Conservation (phyloP, 1,140 invertebrate genomes). For the Pachypsylla venusta region DNA sequence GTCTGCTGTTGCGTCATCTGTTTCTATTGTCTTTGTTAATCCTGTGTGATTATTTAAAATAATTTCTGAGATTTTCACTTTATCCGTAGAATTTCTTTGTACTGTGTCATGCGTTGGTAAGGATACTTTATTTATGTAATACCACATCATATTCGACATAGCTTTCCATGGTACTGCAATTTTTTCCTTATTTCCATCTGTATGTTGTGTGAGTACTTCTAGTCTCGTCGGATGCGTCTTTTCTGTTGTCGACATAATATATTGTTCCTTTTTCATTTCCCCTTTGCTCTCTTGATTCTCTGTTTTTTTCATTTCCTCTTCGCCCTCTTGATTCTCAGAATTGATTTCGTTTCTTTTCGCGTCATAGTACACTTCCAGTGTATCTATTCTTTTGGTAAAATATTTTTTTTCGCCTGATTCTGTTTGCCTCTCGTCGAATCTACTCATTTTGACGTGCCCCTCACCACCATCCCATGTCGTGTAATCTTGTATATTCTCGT, state of each 20-base stretch:
- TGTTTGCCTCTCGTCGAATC: background rate
- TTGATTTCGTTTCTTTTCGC: background rate
- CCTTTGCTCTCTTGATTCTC: no score
- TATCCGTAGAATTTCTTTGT: no score
- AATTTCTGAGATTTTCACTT: no score
- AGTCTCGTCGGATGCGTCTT: background rate
- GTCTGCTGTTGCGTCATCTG: no score
- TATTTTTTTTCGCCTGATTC: background rate
- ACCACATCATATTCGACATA: background rate
- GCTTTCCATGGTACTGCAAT: background rate
- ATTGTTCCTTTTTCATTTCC: no score
- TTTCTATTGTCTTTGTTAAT: no score
- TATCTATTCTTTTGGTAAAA: background rate
- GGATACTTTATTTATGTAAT: background rate
- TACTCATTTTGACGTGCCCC: background rate
- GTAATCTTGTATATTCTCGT: background rate
- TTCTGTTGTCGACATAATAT: no score
- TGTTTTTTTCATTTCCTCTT: background rate
- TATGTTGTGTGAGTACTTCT: background rate
- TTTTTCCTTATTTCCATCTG: background rate
- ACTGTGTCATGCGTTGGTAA: no score
- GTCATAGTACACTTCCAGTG: background rate
- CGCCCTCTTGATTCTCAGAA: no score
- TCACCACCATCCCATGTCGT: constrained; percentile 1
- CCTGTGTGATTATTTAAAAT: no score